Percentiles rank a stretch among this genome's conserved stretches.
phyloP scores from a whole-genome alignment of 2,888 invertebrate genomes.

The Hydraecia micacea region DNA sequence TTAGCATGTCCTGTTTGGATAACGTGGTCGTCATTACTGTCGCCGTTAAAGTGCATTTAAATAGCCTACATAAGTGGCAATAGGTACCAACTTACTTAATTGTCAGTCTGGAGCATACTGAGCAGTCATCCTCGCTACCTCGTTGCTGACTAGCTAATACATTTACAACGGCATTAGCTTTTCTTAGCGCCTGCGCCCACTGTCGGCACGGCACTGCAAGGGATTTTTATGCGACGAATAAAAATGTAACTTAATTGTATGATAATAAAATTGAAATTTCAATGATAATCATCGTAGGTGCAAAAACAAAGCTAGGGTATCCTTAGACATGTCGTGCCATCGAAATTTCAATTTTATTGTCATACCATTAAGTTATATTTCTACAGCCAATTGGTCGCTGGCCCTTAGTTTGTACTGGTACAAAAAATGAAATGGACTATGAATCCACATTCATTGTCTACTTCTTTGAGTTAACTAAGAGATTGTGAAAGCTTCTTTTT shows the following conservation, averaged over 20 bases:
- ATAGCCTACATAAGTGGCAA: background rate
- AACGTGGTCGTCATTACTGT: background rate
- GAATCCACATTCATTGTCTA: background rate
- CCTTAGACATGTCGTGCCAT: no score
- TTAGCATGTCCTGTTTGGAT: slow-evolving; percentile 32
- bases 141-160: background rate
- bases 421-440: background rate
- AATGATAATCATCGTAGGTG: no score
- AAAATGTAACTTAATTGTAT: no score
- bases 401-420: no score
- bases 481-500: background rate
- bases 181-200: no score
- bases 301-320: no score
- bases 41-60: background rate
- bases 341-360: no score
- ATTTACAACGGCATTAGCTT: background rate
- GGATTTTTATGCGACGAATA: no score
- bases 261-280: no score
- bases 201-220: no score
- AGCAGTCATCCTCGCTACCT: background rate
- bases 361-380: no score
- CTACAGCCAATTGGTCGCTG: no score
- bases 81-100: background rate
- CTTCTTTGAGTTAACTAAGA: background rate
- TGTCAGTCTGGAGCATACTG: background rate